Evolutionary conservation across 2,113 vertebrate species (phyloP), one percentile per base, ranked within the genome.

Genomic region (Tylochromis polylepis): DNA sequence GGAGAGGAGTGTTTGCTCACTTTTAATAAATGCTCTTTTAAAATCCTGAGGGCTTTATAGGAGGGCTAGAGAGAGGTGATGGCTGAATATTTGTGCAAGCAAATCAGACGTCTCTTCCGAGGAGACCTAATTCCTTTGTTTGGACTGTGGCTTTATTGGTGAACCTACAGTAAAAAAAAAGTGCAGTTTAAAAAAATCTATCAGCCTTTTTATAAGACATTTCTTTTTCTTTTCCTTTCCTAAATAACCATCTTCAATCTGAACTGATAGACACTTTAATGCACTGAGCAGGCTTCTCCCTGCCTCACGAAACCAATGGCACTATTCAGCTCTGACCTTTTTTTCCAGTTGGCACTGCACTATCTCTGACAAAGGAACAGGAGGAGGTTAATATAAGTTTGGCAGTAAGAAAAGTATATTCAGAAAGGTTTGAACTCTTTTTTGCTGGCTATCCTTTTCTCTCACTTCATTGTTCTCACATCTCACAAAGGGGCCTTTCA

Each of bases 1-100:
- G 5, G 85, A 94, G 90, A 89, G 56, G 55, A 88, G 16, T 89
- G 92, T 95, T 95, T 91, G 93, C 94, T 93, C 89, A 83, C 89
- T 89, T 91, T 93, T 94, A 92, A 93, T 92, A 84, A 89, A 89
- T 29, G 65, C 82, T 79, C 85, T 67, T 77, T 83, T 94, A 79
- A 91, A 92, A 89, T 85, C 92, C 88, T 8, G 27, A 60, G 77
- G 85, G 90, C 85, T 95, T 94, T 89, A 87, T 8, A 4, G 79
- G 29, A 81, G 88, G 85, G 20, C 62, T 29, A 9, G 75, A n/a
- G 38, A 84, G 82, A 91, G 70, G 62, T 83, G 88, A 88, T 59
- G 11, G 82, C 0, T 91, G 88, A 84, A 92, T 89, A 87, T 88
- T 83, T 85, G 55, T 65, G 87, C 58, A 62, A 84, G 84, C 57